Percentiles rank a stretch among this genome's conserved stretches.
These are phyloP conservation scores for Heliconius eleuchia DNA, from an alignment of 1,140 invertebrate species.

Conservation along the genomic window DNA sequence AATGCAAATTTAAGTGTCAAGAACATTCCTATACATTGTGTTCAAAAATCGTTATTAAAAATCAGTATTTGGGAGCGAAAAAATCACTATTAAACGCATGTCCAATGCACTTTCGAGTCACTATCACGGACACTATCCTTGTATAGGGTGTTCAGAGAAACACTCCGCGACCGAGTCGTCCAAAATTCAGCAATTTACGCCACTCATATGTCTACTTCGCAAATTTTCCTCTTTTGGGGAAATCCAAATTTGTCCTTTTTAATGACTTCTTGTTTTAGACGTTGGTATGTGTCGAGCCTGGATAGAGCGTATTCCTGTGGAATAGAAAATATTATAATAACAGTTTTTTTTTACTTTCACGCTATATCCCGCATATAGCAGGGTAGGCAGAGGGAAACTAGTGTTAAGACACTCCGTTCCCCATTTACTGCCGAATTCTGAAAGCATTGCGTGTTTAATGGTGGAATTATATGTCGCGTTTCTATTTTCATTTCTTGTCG, in stretches of 20 bases:
- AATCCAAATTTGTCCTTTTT: slow-evolving; percentile 71
- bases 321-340: slow-evolving; percentile 35
- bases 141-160: neutral
- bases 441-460: no score
- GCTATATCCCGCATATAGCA: neutral
- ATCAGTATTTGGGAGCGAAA: neutral
- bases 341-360: neutral
- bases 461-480: no score
- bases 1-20: slow-evolving; percentile 1
- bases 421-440: no score
- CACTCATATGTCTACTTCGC: slow-evolving; percentile 79
- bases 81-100: slow-evolving; percentile 5
- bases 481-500: no score
- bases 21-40: slow-evolving; percentile 18
- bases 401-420: no score
- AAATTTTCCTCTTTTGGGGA: slow-evolving; percentile 79
- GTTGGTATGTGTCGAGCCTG: slow-evolving; percentile 81
- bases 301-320: slow-evolving; percentile 82
- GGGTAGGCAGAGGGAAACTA: neutral
- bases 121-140: neutral
- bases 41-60: neutral
- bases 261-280: slow-evolving; percentile 83
- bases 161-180: slow-evolving; percentile 9
- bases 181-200: slow-evolving; percentile 1
- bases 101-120: slow-evolving; percentile 1